Conservation (phyloP, 23 tunicate species). For the Halocynthia aurantium region DNA sequence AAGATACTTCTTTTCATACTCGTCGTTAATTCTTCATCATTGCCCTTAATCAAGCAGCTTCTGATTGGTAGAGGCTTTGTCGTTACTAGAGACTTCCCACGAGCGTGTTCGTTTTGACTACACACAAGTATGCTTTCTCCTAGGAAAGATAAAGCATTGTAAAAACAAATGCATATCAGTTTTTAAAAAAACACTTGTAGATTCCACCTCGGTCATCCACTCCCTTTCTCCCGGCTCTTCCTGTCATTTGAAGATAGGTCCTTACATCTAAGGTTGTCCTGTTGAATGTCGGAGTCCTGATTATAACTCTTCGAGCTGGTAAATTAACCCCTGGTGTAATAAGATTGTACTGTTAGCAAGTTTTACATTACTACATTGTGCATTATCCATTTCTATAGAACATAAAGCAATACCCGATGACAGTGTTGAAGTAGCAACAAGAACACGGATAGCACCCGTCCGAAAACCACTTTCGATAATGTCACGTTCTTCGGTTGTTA, state of each 20-base stretch:
- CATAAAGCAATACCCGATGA: slow-evolving; percentile 57
- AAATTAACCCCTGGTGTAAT: slow-evolving; percentile 76
- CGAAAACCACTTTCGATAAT: slow-evolving; percentile 81
- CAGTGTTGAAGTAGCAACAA: slow-evolving; percentile 90
- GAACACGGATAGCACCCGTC: slow-evolving; percentile 43
- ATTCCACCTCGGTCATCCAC: slow-evolving; percentile 55
- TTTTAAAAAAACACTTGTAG: neutral
- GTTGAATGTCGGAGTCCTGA: slow-evolving; percentile 90
- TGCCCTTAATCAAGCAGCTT: slow-evolving; percentile 52
- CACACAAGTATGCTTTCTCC: slow-evolving; percentile 90
- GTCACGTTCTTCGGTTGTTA: slow-evolving; percentile 92
- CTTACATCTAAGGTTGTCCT: slow-evolving; percentile 43
- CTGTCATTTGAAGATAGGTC: slow-evolving; percentile 89
- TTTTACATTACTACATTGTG: neutral
- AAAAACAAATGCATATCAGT: neutral
- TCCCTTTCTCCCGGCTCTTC: slow-evolving; percentile 99
- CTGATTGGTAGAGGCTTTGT: slow-evolving; percentile 39
- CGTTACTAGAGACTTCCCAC: slow-evolving; percentile 35
- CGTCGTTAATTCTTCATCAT: slow-evolving; percentile 24
- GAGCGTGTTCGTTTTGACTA: slow-evolving; percentile 35
- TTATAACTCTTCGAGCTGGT: slow-evolving; percentile 93
- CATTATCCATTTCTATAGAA: neutral
- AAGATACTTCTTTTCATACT: slow-evolving; percentile 71
- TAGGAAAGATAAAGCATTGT: neutral
- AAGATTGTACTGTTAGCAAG: neutral